These are phyloP conservation scores for Zygothrica quintamaculata DNA, from an alignment of 2,888 invertebrate genomes.

Conservation along the genomic window DNA sequence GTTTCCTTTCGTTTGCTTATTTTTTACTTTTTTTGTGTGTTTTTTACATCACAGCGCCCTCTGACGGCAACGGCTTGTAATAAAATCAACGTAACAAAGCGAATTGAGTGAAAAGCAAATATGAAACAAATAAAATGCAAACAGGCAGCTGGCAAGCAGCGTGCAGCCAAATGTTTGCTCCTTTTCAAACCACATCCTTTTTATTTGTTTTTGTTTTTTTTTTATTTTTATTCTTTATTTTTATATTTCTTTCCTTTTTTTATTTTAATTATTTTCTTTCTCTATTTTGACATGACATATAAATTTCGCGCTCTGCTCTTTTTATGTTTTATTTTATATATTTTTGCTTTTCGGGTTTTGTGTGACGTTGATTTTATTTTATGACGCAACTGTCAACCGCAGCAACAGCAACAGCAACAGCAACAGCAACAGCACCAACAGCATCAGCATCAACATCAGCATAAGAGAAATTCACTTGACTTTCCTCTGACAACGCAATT, in stretches of 20 bases:
- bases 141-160: constrained; percentile 45
- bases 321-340: too few relatives aligned
- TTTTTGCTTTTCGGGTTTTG: constrained; percentile 38
- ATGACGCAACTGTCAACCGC: constrained; percentile 70
- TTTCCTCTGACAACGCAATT: constrained; percentile 28
- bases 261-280: constrained; percentile 4
- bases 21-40: too few relatives aligned
- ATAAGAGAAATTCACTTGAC: constrained; percentile 43
- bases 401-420: constrained; percentile 38
- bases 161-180: constrained; percentile 31
- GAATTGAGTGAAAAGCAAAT: constrained; percentile 82
- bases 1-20: constrained; percentile 11
- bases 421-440: constrained; percentile 18
- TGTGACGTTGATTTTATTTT: constrained; percentile 53
- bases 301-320: constrained; percentile 60
- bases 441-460: constrained; percentile 43
- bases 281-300: constrained; percentile 31
- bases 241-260: constrained; percentile 9
- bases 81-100: constrained; percentile 80
- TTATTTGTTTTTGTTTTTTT: background rate
- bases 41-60: constrained; percentile 29
- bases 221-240: background rate
- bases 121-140: constrained; percentile 80
- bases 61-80: constrained; percentile 53
- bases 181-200: background rate